Conservation (phyloP, 2,797 vertebrate species). For the Prunella strophiata region DNA sequence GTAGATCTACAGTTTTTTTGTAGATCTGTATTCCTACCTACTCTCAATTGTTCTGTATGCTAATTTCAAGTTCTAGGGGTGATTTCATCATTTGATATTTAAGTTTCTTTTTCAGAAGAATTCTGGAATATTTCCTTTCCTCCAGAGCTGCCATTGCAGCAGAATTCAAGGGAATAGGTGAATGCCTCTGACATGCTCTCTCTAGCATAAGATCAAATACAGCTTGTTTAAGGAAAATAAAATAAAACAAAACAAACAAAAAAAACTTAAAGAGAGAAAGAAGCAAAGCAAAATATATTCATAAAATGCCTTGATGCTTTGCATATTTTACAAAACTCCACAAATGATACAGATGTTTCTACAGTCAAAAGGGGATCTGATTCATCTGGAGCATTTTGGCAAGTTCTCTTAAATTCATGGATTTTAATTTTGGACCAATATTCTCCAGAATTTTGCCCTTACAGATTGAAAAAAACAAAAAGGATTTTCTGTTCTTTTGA, state of each 20-base stretch:
- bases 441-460: slow-evolving; percentile 4
- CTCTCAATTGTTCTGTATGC: neutral
- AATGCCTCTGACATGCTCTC: neutral
- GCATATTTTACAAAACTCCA: neutral
- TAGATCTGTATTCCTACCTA: neutral
- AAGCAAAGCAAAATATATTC: neutral
- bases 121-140: neutral
- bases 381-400: neutral
- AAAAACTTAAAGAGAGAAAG: neutral
- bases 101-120: neutral
- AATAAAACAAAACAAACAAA: neutral
- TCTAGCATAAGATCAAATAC: neutral
- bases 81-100: neutral
- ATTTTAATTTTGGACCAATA: neutral
- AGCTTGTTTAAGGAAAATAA: neutral
- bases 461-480: neutral
- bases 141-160: neutral
- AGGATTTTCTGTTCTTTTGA: neutral
- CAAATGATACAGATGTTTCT: neutral
- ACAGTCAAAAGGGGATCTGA: neutral
- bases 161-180: neutral
- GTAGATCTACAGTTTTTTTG: neutral
- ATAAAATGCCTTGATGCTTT: neutral
- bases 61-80: neutral
- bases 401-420: neutral